Evolutionary conservation across 2,113 vertebrate genomes (phyloP).

Genomic region (Dascyllus trimaculatus): DNA sequence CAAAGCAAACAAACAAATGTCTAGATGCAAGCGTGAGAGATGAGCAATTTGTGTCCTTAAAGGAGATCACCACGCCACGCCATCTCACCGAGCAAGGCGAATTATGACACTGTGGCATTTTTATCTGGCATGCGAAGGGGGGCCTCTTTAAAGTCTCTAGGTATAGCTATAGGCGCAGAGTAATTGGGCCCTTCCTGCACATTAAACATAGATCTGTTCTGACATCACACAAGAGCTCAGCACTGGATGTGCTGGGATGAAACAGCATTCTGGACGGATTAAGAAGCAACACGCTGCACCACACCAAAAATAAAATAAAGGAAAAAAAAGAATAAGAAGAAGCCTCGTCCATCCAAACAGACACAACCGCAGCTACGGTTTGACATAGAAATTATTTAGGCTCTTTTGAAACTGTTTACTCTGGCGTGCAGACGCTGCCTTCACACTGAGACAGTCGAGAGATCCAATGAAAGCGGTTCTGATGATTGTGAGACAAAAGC

Average conservation of each 20-base stretch:
- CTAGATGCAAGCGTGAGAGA: background rate
- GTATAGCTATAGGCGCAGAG: constrained; percentile 31
- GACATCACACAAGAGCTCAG: constrained; percentile 60
- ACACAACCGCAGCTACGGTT: constrained; percentile 41
- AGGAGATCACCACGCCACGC: constrained; percentile 26
- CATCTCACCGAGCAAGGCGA: background rate
- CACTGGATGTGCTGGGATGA: constrained; percentile 49
- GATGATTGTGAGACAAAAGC: constrained; percentile 47
- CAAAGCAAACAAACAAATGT: constrained; percentile 38
- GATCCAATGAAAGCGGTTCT: constrained; percentile 45
- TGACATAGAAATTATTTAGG: constrained; percentile 54
- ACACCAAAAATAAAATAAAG: constrained; percentile 30
- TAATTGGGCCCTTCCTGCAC: constrained; percentile 64
- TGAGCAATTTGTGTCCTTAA: constrained; percentile 51
- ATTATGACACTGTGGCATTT: constrained; percentile 28
- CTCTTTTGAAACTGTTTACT: constrained; percentile 65
- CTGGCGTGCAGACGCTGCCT: constrained; percentile 33
- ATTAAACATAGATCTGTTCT: constrained; percentile 67
- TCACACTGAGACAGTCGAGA: constrained; percentile 16
- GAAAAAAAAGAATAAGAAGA: constrained; percentile 25
- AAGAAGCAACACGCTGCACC: constrained; percentile 44
- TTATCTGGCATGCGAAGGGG: constrained; percentile 22
- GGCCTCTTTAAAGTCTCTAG: constrained; percentile 44
- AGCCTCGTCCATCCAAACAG: constrained; percentile 47
- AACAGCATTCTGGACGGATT: constrained; percentile 58